A percentile compares a stretch with the other conserved stretches of the same genome.
Evolutionary conservation across 2,888 invertebrate genomes (phyloP).

Genomic region (Pilophorus perplexus): DNA sequence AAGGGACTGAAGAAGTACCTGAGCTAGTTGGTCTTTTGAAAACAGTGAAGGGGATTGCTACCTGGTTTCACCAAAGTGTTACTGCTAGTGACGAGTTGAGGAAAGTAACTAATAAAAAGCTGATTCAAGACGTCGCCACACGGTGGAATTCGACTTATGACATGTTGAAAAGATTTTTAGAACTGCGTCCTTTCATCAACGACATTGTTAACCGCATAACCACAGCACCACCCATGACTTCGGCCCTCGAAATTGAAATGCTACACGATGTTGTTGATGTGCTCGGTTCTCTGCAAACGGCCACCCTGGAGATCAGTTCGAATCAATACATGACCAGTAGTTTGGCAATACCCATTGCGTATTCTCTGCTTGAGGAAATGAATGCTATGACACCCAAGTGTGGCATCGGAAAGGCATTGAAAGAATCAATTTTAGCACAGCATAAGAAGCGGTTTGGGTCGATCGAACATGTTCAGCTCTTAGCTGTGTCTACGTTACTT

Average conservation of each 20-base stretch:
- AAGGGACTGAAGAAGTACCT: conserved; percentile 45
- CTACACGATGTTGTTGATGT: conserved; percentile 43
- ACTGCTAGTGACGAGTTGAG: conserved; percentile 48
- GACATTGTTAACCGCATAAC: conserved; percentile 43
- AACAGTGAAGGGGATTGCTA: conserved; percentile 50
- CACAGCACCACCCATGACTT: conserved; percentile 46
- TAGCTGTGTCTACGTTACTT: neutral
- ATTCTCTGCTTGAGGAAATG: conserved; percentile 8
- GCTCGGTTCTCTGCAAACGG: conserved; percentile 45
- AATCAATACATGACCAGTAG: conserved; percentile 47
- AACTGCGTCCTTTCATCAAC: conserved; percentile 43
- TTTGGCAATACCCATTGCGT: conserved; percentile 44
- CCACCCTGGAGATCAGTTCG: conserved; percentile 47
- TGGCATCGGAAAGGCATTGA: neutral
- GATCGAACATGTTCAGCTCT: neutral
- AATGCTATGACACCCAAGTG: conserved; percentile 11
- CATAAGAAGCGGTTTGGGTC: neutral
- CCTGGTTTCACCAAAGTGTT: conserved; percentile 50
- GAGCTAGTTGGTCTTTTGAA: conserved; percentile 47
- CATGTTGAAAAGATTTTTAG: conserved; percentile 50
- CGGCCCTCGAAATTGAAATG: conserved; percentile 45
- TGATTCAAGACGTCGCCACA: conserved; percentile 50
- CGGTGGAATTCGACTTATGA: conserved; percentile 50
- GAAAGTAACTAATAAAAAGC: conserved; percentile 46
- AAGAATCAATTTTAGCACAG: neutral